These are phyloP conservation scores for Gallinago solitaria DNA, from an alignment of 2,797 vertebrate species.

Conservation along the genomic window DNA sequence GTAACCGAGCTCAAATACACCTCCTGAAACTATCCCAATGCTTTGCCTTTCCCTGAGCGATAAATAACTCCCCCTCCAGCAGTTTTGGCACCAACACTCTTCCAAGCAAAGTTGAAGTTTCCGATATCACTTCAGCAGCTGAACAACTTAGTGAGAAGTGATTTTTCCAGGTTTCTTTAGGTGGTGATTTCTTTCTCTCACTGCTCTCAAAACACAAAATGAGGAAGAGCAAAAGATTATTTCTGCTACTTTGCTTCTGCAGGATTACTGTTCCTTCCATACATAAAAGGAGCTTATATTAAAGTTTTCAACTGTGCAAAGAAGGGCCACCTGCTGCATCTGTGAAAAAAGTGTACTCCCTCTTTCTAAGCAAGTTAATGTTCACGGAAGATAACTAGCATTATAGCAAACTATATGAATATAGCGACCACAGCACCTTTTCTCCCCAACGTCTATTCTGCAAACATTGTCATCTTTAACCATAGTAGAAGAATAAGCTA, in stretches of 20 bases:
- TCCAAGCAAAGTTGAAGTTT: not conserved
- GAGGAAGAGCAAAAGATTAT: not conserved
- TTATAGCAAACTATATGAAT: not conserved
- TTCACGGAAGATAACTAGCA: not conserved
- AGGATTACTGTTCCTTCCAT: not conserved
- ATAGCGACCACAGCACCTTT: not conserved
- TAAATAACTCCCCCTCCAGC: too few relatives aligned
- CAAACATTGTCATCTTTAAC: not conserved
- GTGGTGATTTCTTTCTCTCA: not conserved
- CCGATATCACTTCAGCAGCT: not conserved
- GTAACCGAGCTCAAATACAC: not conserved
- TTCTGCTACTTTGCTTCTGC: not conserved
- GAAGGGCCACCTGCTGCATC: not conserved
- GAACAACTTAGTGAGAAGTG: not conserved
- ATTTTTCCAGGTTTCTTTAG: not conserved
- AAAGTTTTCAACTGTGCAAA: not conserved
- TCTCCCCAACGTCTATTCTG: not conserved
- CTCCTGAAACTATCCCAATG: not conserved
- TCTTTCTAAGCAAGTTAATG: not conserved
- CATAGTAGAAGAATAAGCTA: not conserved
- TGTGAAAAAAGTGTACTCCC: not conserved
- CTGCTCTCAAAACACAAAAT: not conserved
- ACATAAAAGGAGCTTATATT: not conserved
- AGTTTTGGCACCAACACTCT: not conserved
- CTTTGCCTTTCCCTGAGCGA: not conserved